Percentiles rank a stretch among this genome's conserved stretches.
Conservation (phyloP, 1,140 invertebrate genomes). For the Probaryconus sp. region DNA sequence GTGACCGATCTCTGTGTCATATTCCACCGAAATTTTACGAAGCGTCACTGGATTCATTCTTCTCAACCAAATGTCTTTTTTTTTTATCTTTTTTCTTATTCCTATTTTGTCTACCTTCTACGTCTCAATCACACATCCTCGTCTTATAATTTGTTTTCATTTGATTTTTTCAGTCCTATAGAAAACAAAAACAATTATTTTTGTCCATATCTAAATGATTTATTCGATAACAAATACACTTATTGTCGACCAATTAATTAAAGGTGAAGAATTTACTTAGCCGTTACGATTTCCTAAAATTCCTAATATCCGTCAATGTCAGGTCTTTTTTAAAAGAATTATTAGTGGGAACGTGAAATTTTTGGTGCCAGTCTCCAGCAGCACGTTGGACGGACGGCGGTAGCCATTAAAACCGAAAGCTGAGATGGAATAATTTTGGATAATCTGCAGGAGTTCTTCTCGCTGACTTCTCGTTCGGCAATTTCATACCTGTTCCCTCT, state of each 20-base stretch:
- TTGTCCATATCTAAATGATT: too few species aligned
- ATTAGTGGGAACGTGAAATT: conserved; percentile 47
- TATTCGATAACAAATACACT: too few species aligned
- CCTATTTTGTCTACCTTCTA: conserved; percentile 37
- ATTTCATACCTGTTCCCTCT: conserved; percentile 48
- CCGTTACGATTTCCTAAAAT: conserved; percentile 32
- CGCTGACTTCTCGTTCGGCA: conserved; percentile 39
- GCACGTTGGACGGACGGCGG: conserved; percentile 17
- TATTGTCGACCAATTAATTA: too few species aligned
- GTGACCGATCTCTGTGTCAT: conserved; percentile 75
- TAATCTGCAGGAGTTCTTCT: conserved; percentile 52
- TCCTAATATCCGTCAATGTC: conserved; percentile 45
- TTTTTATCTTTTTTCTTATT: conserved; percentile 34
- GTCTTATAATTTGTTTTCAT: conserved; percentile 32
- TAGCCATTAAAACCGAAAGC: conserved; percentile 48
- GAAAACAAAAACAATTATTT: too few species aligned
- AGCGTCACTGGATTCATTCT: conserved; percentile 29
- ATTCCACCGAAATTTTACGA: conserved; percentile 61
- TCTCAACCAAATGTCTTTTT: too few species aligned
- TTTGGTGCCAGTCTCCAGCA: conserved; percentile 31
- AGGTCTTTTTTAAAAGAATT: conserved; percentile 50
- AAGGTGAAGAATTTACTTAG: background rate
- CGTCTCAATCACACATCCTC: conserved; percentile 31
- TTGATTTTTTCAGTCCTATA: too few species aligned
- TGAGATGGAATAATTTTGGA: conserved; percentile 50